A percentile compares a stretch with the other conserved stretches of the same genome.
Conservation (phyloP, 2,113 vertebrate genomes). For the Vicugna pacos region DNA sequence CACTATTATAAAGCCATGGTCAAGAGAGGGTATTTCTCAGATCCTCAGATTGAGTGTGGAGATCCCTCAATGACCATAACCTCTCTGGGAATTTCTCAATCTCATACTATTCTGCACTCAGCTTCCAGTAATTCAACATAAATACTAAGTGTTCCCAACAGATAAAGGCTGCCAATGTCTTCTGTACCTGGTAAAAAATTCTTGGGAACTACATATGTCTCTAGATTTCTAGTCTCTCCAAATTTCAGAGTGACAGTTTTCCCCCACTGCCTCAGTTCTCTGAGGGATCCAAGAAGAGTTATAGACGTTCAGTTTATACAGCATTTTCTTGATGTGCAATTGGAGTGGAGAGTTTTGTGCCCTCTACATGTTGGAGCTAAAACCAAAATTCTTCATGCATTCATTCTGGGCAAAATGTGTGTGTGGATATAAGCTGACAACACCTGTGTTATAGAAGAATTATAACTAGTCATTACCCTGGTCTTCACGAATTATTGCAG, state of each 20-base stretch:
- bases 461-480: not conserved
- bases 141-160: not conserved
- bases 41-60: not conserved
- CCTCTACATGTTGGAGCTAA: not conserved
- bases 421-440: not conserved
- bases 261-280: not conserved
- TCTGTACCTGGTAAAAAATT: not conserved
- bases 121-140: not conserved
- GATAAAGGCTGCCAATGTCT: not conserved
- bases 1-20: not conserved
- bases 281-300: not conserved
- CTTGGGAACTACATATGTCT: not conserved
- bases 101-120: not conserved
- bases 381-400: not conserved
- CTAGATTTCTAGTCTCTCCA: not conserved
- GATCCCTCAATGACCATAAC: not conserved
- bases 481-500: not conserved
- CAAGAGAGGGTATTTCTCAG: not conserved
- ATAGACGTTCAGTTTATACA: not conserved
- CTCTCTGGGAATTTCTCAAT: not conserved
- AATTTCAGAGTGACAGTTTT: not conserved
- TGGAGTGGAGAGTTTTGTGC: not conserved
- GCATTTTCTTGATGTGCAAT: not conserved
- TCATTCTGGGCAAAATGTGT: not conserved
- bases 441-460: not conserved